phyloP scores from a whole-genome alignment of 2,888 invertebrate genomes.

The Parnassius orleans region DNA sequence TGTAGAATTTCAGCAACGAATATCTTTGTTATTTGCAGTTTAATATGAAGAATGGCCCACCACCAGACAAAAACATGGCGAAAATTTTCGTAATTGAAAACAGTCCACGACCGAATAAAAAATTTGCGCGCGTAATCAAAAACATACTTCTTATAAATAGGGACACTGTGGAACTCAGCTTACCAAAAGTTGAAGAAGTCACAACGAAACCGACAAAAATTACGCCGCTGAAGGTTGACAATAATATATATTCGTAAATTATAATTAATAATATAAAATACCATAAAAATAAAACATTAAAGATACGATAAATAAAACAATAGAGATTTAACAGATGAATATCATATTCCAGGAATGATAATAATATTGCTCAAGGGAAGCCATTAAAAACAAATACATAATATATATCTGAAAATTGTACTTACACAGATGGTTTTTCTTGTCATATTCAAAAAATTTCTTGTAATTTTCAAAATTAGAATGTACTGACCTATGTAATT shows the following conservation, averaged over 20 bases:
- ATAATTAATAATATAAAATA: constrained; percentile 15
- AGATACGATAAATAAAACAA: not conserved
- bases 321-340: not conserved
- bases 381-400: no score
- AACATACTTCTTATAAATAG: constrained; percentile 66
- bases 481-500: no score
- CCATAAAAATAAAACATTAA: not conserved
- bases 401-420: no score
- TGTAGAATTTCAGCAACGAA: no score
- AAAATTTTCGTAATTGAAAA: constrained; percentile 65
- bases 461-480: no score
- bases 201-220: constrained; percentile 68
- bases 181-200: constrained; percentile 57
- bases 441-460: no score
- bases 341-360: constrained; percentile 29
- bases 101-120: constrained; percentile 59
- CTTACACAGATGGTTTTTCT: no score
- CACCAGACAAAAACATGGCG: constrained; percentile 56
- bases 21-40: constrained; percentile 42
- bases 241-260: constrained; percentile 21
- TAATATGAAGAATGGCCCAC: constrained; percentile 40
- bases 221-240: constrained; percentile 61
- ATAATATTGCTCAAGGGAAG: constrained; percentile 5
- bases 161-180: constrained; percentile 60
- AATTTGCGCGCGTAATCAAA: constrained; percentile 54